phyloP scores from a whole-genome alignment of 2,888 invertebrate genomes.

The Alloscopus bannaensis region DNA sequence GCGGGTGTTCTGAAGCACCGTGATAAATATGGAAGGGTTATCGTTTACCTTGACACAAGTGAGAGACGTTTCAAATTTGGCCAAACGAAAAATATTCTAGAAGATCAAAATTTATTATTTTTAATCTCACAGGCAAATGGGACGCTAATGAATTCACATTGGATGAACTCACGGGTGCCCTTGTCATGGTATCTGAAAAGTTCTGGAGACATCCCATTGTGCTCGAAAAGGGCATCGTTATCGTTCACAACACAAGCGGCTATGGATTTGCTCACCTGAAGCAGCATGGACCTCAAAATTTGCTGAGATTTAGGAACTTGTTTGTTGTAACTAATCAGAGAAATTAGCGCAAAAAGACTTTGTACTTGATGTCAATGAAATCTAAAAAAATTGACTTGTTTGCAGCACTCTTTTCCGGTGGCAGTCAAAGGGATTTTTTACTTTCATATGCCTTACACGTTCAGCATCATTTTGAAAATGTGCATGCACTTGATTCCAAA shows the following conservation, averaged over 20 bases:
- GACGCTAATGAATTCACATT: background rate
- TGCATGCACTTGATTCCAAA: background rate
- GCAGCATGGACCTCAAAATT: background rate
- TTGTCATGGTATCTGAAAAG: background rate
- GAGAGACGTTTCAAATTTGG: too few species aligned
- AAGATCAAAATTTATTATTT: too few species aligned
- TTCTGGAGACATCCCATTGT: background rate
- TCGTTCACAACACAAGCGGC: background rate
- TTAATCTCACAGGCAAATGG: constrained; percentile 4
- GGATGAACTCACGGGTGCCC: background rate
- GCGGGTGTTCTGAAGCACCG: background rate
- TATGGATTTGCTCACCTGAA: background rate
- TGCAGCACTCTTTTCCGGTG: background rate
- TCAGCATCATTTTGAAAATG: too few species aligned
- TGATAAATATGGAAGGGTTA: background rate
- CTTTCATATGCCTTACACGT: background rate
- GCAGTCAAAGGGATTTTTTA: constrained; percentile 1
- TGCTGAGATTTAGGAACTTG: background rate
- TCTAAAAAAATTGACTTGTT: too few species aligned
- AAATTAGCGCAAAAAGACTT: too few species aligned
- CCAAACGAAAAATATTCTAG: too few species aligned
- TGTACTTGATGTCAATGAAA: too few species aligned
- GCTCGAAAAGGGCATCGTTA: background rate
- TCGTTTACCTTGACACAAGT: background rate
- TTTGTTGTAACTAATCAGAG: background rate